Evolutionary conservation across 1,140 invertebrate species (phyloP).

Genomic region (Varroa destructor): DNA sequence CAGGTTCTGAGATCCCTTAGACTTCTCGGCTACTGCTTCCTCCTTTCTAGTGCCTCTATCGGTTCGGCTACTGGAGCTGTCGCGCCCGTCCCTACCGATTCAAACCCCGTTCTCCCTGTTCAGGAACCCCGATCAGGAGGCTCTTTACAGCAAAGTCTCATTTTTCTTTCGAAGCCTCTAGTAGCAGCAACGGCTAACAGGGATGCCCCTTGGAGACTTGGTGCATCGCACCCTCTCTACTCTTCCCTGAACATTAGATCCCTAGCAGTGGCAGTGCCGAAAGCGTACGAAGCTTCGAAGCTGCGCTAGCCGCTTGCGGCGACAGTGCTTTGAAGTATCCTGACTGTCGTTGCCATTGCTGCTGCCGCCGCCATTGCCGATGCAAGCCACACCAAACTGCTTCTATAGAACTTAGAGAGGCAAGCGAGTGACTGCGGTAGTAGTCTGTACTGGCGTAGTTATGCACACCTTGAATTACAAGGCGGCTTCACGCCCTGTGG

Average conservation of each 20-base stretch:
- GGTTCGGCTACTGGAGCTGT: neutral
- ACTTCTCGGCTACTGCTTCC: too few relatives aligned
- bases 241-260: too few relatives aligned
- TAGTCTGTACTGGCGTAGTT: neutral
- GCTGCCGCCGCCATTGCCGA: neutral
- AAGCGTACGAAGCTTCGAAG: slow-evolving; percentile 8
- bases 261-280: neutral
- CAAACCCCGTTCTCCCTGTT: neutral
- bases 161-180: slow-evolving; percentile 26
- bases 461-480: neutral
- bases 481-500: slow-evolving; percentile 12
- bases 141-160: slow-evolving; percentile 1
- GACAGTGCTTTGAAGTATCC: neutral
- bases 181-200: too few relatives aligned
- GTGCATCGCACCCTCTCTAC: too few relatives aligned
- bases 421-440: neutral
- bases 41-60: neutral
- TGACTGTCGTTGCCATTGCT: neutral
- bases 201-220: too few relatives aligned
- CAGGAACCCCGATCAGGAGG: too few relatives aligned
- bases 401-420: too few relatives aligned
- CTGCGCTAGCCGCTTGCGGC: neutral
- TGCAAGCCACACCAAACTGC: neutral
- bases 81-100: neutral
- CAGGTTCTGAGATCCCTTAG: too few relatives aligned